phyloP scores from a whole-genome alignment of 2,797 vertebrate species.

The Botia kubotai region DNA sequence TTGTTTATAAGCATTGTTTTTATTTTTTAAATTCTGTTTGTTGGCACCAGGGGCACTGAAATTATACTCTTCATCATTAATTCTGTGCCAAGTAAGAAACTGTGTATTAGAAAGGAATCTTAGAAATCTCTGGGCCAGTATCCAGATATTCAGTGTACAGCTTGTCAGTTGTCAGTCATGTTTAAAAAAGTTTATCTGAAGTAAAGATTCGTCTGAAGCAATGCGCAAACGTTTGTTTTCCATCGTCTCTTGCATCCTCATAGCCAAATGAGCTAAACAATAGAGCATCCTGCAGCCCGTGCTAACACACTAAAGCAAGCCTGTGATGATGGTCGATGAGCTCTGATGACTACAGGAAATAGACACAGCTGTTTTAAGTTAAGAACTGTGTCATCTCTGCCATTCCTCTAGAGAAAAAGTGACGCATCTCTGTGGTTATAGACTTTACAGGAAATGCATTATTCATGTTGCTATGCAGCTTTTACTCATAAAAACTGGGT shows the following conservation, averaged over 20 bases:
- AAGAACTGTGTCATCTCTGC: constrained; percentile 60
- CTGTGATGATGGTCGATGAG: constrained; percentile 58
- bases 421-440: constrained; percentile 28
- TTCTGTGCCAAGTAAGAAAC: no score
- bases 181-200: not conserved
- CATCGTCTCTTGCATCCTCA: not conserved
- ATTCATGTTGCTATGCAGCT: constrained; percentile 37
- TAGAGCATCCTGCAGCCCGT: constrained; percentile 1
- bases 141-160: not conserved
- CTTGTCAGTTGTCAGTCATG: not conserved
- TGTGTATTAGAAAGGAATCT: not conserved
- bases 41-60: not conserved
- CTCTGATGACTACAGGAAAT: constrained; percentile 69
- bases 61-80: no score
- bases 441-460: constrained; percentile 33
- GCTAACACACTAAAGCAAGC: constrained; percentile 52
- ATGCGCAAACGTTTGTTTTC: not conserved
- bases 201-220: not conserved
- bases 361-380: constrained; percentile 70
- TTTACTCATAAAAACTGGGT: constrained; percentile 14
- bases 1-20: not conserved
- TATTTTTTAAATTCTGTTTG: not conserved
- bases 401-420: constrained; percentile 12
- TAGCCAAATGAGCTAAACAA: not conserved
- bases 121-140: not conserved